A percentile compares a stretch with the other conserved stretches of the same genome.
phyloP scores from a whole-genome alignment of 2,797 vertebrate species.

The Coluber constrictor region DNA sequence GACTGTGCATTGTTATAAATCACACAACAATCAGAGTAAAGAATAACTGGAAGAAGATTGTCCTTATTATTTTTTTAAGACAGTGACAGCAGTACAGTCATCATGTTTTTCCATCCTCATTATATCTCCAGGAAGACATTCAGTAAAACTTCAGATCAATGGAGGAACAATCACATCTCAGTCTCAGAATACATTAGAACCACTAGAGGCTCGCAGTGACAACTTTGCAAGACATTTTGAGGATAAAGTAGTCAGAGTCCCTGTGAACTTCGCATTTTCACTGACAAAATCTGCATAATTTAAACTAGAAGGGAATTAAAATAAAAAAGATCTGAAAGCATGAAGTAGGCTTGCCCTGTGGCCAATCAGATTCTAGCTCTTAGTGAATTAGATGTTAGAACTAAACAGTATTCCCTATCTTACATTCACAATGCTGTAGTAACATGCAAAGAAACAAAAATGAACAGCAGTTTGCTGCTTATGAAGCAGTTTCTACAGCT shows the following conservation, averaged over 20 bases:
- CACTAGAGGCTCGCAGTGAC: not conserved
- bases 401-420: not conserved
- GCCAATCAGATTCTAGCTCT: not conserved
- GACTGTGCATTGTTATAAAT: not conserved
- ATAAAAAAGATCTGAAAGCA: not conserved
- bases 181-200: not conserved
- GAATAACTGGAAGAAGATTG: not conserved
- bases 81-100: not conserved
- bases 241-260: not conserved
- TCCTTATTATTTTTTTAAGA: not conserved
- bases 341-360: not conserved
- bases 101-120: not conserved
- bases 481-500: conserved; percentile 4
- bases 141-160: not conserved
- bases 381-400: not conserved
- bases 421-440: not conserved
- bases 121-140: not conserved
- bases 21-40: not conserved
- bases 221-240: not conserved
- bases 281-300: not conserved
- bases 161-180: not conserved
- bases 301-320: not conserved
- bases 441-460: not conserved
- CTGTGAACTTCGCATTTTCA: not conserved
- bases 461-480: not conserved